These are phyloP conservation scores for Gila robusta DNA, from an alignment of 2,797 vertebrate genomes.

Conservation along the genomic window DNA sequence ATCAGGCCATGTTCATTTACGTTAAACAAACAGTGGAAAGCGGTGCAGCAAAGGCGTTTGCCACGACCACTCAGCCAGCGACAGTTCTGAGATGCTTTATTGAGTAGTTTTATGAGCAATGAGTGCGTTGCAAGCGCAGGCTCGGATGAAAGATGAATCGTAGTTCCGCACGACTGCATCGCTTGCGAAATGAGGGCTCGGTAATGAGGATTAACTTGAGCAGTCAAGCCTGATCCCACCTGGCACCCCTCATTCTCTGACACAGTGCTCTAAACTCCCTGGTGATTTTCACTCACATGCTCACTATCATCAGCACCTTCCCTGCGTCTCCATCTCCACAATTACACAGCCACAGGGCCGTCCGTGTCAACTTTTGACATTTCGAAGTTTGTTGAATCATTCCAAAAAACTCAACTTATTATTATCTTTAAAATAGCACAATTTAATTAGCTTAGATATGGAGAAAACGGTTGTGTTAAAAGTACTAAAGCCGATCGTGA, in stretches of 20 bases:
- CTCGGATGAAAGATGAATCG: constrained; percentile 38
- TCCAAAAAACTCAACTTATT: constrained; percentile 15
- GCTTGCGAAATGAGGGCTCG: constrained; percentile 48
- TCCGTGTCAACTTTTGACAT: constrained; percentile 31
- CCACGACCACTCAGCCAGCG: constrained; percentile 7
- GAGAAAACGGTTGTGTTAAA: not conserved
- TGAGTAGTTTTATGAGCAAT: constrained; percentile 41
- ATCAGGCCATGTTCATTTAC: constrained; percentile 19
- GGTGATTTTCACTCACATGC: constrained; percentile 49
- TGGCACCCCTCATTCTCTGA: constrained; percentile 39
- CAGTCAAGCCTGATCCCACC: constrained; percentile 46
- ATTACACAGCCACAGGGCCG: constrained; percentile 36
- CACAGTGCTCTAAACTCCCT: constrained; percentile 17
- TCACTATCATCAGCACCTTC: constrained; percentile 50
- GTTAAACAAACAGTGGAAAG: constrained; percentile 6
- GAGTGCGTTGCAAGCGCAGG: not conserved
- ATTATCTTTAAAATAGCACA: not conserved
- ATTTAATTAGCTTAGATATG: constrained; percentile 8
- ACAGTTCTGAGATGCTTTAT: constrained; percentile 42
- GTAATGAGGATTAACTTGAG: constrained; percentile 56
- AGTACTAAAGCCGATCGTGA: not conserved
- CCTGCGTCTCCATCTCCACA: constrained; percentile 17
- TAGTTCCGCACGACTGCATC: constrained; percentile 32
- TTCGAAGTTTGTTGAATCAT: constrained; percentile 7
- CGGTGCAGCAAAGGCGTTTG: not conserved